phyloP scores from a whole-genome alignment of 2,113 vertebrate species.

The Athene cunicularia region DNA sequence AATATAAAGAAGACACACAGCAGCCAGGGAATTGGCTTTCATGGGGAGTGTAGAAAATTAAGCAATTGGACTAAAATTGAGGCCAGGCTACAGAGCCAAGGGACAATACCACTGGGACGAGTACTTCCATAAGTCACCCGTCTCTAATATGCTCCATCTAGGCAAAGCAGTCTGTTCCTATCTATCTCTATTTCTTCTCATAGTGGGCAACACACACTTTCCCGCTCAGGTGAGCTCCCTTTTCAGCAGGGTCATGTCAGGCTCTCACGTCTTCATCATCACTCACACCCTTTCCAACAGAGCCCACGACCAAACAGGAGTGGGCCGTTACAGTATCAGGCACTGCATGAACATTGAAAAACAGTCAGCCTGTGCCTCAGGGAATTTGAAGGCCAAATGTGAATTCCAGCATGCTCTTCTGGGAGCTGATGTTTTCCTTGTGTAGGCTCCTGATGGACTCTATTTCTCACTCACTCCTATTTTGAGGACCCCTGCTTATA shows the following conservation, averaged over 20 bases:
- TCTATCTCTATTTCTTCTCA: neutral
- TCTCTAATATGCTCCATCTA: neutral
- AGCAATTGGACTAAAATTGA: conserved; percentile 71
- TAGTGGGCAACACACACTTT: neutral
- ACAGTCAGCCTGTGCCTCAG: neutral
- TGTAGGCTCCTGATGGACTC: neutral
- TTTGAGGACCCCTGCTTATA: neutral
- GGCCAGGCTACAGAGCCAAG: conserved; percentile 58
- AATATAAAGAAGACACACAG: conserved; percentile 75
- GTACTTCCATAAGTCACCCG: conserved; percentile 4
- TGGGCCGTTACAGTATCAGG: neutral
- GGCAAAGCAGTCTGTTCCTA: neutral
- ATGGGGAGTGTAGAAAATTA: conserved; percentile 66
- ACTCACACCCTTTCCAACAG: neutral
- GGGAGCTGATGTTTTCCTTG: neutral
- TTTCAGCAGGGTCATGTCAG: neutral
- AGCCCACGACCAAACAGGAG: neutral
- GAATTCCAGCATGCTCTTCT: neutral
- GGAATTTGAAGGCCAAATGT: neutral
- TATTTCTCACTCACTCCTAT: neutral
- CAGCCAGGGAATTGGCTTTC: conserved; percentile 69
- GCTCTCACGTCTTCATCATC: neutral
- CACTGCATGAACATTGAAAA: neutral
- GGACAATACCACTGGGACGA: conserved; percentile 42
- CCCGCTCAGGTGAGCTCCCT: neutral